Conservation (phyloP, 2,888 invertebrate genomes). For the Venustoraphidia nigricollis region DNA sequence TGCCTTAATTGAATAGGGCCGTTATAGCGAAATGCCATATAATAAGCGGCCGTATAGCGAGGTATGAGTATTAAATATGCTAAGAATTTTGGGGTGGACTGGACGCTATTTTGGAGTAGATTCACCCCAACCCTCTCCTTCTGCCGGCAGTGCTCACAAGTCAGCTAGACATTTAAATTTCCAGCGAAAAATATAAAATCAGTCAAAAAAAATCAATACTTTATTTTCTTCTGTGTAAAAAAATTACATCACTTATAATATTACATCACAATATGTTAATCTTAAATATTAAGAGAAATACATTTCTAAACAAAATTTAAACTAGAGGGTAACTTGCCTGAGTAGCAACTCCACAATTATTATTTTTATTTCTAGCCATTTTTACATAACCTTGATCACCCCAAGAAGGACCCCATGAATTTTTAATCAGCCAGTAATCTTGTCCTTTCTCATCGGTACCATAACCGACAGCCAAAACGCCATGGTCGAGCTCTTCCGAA, state of each 20-base stretch:
- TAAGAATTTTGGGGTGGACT: no score
- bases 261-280: background rate
- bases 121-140: no score
- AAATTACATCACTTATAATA: background rate
- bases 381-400: constrained; percentile 75
- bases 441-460: constrained; percentile 54
- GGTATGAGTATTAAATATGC: no score
- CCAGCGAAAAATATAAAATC: no score
- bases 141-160: no score
- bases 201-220: background rate
- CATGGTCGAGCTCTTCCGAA: constrained; percentile 59
- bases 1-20: no score
- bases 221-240: background rate
- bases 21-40: no score
- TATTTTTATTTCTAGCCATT: constrained; percentile 70
- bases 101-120: no score
- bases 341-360: constrained; percentile 78
- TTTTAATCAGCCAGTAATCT: constrained; percentile 80
- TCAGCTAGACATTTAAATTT: no score
- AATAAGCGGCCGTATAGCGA: no score
- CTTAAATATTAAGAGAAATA: background rate
- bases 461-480: constrained; percentile 71
- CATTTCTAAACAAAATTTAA: constrained; percentile 24
- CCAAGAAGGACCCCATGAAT: constrained; percentile 71
- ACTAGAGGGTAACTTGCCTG: constrained; percentile 75